Evolutionary conservation across 2,797 vertebrate species (phyloP), one percentile per base, ranked within the genome.

Genomic region (Paguma larvata): DNA sequence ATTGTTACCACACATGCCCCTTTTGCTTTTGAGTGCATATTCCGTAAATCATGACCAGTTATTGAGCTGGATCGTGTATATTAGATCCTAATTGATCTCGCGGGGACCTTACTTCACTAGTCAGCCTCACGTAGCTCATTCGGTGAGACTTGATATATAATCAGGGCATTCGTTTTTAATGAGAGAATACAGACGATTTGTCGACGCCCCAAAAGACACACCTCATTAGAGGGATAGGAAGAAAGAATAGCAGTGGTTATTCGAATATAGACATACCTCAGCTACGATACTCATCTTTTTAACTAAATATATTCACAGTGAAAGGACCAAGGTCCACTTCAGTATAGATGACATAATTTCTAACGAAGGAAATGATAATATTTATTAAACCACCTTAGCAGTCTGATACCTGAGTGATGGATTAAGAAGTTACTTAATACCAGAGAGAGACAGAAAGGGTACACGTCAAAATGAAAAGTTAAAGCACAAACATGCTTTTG

Each of bases 391-490:
- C 0, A 0, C 15, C 4, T 77, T 87, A 10, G 7, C 53, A 18
- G 62, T 5, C 1, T 11, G 23, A 62, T 3, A 7, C 32, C 15
- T 53, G n/a, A 32, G 44, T 30, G 44, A 25, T 10, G 10, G 21
- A 9, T 15, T 53, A 34, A 19, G 19, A 85, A 21, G 11, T 73
- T 2, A 78, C 6, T n/a, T 14, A 8, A 4, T 30, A 30, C n/a
- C 0, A 3, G 8, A 91, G 25, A 53, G 25, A 19, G 1, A 70
- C 23, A 44, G 77, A n/a, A 78, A 77, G 65, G 10, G 21, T 27
- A 27, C 3, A 18, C 3, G 2, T 3, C 7, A n/a, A 19, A 38
- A 62, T 5, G 27, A 48, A n/a, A 13, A 56, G 1, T 12, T 30
- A 21, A 56, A 41, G 25, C 0, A 4, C 23, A 73, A 53, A 27